phyloP scores from a whole-genome alignment of 2,888 invertebrate genomes.

The Drosophila siamana region DNA sequence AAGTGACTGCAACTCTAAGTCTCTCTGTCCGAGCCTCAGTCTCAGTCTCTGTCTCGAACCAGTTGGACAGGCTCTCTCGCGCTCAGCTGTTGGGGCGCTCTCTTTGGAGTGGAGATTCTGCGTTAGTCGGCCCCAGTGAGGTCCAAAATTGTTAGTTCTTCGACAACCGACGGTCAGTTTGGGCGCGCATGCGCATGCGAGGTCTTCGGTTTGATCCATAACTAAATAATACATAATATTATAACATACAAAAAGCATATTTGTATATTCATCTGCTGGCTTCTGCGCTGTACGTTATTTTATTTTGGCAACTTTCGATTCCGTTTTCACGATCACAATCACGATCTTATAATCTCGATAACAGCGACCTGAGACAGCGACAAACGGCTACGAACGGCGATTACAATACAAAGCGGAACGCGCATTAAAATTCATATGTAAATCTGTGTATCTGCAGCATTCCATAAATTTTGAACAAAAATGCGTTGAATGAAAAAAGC shows the following conservation, averaged over 20 bases:
- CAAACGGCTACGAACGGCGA: slow-evolving; percentile 15
- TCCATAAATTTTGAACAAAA: slow-evolving; percentile 47
- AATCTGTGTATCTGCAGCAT: slow-evolving; percentile 49
- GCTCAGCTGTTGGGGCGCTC: slow-evolving; percentile 8
- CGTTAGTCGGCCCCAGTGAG: slow-evolving; percentile 65
- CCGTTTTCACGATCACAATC: slow-evolving; percentile 49
- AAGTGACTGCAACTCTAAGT: slow-evolving; percentile 24
- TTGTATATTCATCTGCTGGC: no score
- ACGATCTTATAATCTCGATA: slow-evolving; percentile 32
- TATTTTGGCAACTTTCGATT: slow-evolving; percentile 81
- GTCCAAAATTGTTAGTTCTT: slow-evolving; percentile 83
- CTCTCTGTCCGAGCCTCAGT: no score
- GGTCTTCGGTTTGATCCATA: slow-evolving; percentile 36
- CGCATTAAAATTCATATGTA: slow-evolving; percentile 56
- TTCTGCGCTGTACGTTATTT: background rate
- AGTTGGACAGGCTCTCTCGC: slow-evolving; percentile 53
- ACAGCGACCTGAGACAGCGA: slow-evolving; percentile 15
- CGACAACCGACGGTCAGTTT: slow-evolving; percentile 84
- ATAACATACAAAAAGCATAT: background rate
- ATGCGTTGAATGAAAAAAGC: slow-evolving; percentile 61
- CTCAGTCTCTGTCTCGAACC: slow-evolving; percentile 62
- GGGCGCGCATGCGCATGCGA: slow-evolving; percentile 84
- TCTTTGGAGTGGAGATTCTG: slow-evolving; percentile 41
- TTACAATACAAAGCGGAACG: slow-evolving; percentile 39
- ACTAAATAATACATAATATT: slow-evolving; percentile 8